These are phyloP conservation scores for Bovichtus diacanthus DNA, from an alignment of 2,797 vertebrate species.

Conservation along the genomic window DNA sequence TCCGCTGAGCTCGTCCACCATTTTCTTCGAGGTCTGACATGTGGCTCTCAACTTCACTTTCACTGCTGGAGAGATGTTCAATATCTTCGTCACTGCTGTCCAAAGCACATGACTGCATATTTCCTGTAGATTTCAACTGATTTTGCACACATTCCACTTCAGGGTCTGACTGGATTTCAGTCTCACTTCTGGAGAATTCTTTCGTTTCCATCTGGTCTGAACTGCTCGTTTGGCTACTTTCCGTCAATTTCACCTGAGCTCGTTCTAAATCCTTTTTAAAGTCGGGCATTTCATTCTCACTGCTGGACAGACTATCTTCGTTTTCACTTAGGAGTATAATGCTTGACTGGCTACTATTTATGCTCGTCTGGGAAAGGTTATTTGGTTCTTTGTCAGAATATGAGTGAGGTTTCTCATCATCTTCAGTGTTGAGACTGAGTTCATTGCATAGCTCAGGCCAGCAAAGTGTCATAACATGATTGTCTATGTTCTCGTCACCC, in stretches of 20 bases:
- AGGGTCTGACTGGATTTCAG: background rate
- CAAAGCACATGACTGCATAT: background rate
- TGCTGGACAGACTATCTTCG: slow-evolving; percentile 8
- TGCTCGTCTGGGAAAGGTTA: background rate
- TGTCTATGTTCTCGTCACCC: background rate
- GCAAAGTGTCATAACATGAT: background rate
- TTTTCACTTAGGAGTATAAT: slow-evolving; percentile 11
- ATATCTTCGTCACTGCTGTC: slow-evolving; percentile 7
- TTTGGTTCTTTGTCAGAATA: background rate
- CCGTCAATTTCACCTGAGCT: background rate
- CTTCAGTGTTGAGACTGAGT: background rate
- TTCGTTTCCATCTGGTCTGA: background rate
- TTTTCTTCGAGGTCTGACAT: background rate
- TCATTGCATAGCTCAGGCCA: background rate
- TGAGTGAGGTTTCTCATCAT: background rate
- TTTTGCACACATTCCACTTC: slow-evolving; percentile 1
- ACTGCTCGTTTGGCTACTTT: background rate
- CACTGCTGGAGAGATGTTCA: background rate
- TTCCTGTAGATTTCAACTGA: background rate
- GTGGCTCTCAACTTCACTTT: background rate
- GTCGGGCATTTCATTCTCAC: background rate
- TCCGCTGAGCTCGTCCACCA: background rate
- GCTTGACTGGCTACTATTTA: background rate
- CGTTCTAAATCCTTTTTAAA: background rate
- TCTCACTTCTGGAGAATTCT: background rate